Percentiles rank a stretch among this genome's conserved stretches.
Evolutionary conservation across 2,113 vertebrate genomes (phyloP).

Genomic region (Anarrhichthys ocellatus): DNA sequence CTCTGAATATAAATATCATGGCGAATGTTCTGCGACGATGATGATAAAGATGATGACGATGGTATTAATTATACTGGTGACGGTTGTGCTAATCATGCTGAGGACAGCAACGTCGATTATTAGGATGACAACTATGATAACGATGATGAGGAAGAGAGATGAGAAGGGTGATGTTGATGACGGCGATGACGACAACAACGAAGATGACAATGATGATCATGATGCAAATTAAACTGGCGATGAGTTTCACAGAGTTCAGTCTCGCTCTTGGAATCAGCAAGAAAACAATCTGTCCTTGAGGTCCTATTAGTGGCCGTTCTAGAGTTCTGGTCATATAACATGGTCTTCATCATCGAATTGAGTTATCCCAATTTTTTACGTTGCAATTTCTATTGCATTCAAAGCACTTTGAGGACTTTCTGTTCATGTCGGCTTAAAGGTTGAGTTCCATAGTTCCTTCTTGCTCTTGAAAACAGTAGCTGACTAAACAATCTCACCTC

Average conservation of each 20-base stretch:
- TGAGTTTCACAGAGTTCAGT: not conserved
- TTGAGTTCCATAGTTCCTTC: not conserved
- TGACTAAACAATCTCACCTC: not conserved
- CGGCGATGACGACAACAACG: not conserved
- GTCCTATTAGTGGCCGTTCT: not conserved
- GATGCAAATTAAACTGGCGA: not conserved
- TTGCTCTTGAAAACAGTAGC: not conserved
- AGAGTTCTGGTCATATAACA: not conserved
- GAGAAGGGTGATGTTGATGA: not conserved
- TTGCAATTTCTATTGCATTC: not conserved
- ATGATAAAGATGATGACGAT: conserved; percentile 19
- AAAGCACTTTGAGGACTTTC: not conserved
- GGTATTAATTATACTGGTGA: conserved; percentile 36
- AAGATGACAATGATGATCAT: not conserved
- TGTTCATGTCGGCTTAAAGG: not conserved
- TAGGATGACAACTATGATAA: conserved; percentile 13
- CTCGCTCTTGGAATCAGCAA: not conserved
- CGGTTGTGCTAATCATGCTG: conserved; percentile 11
- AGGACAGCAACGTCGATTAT: conserved; percentile 18
- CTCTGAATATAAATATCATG: conserved; percentile 27
- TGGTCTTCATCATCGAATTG: not conserved
- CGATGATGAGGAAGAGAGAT: not conserved
- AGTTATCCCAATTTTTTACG: not conserved
- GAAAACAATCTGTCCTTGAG: not conserved
- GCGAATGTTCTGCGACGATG: conserved; percentile 14